These are phyloP conservation scores for Teleopsis dalmanni DNA, from an alignment of 1,140 invertebrate genomes.

Conservation along the genomic window DNA sequence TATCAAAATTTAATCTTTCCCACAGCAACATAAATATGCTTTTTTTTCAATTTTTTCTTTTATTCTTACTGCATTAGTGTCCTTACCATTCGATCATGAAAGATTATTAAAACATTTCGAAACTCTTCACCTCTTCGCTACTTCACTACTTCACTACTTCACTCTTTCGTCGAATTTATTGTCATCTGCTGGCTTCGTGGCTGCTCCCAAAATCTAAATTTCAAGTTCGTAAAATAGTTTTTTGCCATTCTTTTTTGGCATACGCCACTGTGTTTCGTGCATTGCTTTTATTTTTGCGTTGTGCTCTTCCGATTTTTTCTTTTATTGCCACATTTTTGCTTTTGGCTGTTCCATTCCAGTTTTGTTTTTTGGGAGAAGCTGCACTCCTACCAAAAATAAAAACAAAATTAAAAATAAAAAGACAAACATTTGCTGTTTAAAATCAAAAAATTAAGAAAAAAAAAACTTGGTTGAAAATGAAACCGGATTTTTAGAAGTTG, in stretches of 20 bases:
- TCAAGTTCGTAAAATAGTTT: slow-evolving; percentile 31
- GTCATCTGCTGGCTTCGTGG: too few relatives aligned
- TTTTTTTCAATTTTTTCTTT: too few relatives aligned
- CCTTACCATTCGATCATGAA: too few relatives aligned
- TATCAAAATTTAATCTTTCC: too few relatives aligned
- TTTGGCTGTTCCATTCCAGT: background rate
- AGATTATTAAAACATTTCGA: too few relatives aligned
- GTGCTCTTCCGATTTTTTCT: background rate
- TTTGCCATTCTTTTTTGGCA: slow-evolving; percentile 9
- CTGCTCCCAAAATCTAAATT: slow-evolving; percentile 38
- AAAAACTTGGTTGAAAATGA: slow-evolving; percentile 25
- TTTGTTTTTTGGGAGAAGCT: background rate
- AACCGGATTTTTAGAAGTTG: slow-evolving; percentile 38
- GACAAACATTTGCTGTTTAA: background rate
- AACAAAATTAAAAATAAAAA: background rate
- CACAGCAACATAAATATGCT: too few relatives aligned
- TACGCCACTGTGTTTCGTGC: background rate
- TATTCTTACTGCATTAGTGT: too few relatives aligned
- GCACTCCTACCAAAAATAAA: background rate
- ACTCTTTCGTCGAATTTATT: too few relatives aligned
- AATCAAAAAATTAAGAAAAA: background rate
- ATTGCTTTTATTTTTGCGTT: background rate
- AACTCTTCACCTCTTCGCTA: too few relatives aligned
- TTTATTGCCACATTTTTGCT: background rate
- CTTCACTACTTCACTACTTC: too few relatives aligned